Evolutionary conservation across 2,888 invertebrate genomes (phyloP), one percentile per base, ranked within the genome.

Genomic region (Drosophila greeni): DNA sequence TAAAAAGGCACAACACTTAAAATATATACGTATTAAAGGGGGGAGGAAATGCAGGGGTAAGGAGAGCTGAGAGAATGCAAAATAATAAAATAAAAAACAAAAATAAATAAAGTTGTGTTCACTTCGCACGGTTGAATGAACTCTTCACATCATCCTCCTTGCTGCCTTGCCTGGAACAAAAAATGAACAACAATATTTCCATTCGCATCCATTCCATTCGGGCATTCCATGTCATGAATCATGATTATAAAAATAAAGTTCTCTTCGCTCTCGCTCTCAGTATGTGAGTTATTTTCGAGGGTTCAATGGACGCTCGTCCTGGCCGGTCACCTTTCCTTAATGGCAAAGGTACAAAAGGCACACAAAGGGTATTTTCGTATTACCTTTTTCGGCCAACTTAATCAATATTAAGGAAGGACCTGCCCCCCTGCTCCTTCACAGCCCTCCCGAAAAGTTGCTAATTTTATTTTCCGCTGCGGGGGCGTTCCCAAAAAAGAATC

Each of bases 1-100:
- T 60, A 60, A 60, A 60, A 58, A 31, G 31, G 58, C 59, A 58
- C 59, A 60, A 45, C 59, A 29, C 59, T 29, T 57, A 45, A 59
- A 57, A 36, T 43, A 56, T 60, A 58, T 58, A 37, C 29, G 31
- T 24, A 42, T 33, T 31, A 6, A 24, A 33, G 11, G 16, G 53
- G 2, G 39, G 3, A 5, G n/a, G 2, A 14, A 14, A n/a, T n/a
- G n/a, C n/a, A n/a, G n/a, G n/a, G n/a, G n/a, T n/a, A n/a, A n/a
- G n/a, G n/a, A n/a, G n/a, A n/a, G n/a, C n/a, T n/a, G n/a, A n/a
- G n/a, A 14, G 45, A 45, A 26, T 37, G 18, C 7, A 20, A 45
- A 47, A 47, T 47, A 31, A 18, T 9, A 45, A 29, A 20, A 45
- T 8, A 18, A 45, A 18, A 24, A 26, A 29, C 18, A 45, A 45